A percentile compares a stretch with the other conserved stretches of the same genome.
These are phyloP conservation scores for Sceloporus tristichus DNA, from an alignment of 2,113 vertebrate genomes.

Conservation along the genomic window DNA sequence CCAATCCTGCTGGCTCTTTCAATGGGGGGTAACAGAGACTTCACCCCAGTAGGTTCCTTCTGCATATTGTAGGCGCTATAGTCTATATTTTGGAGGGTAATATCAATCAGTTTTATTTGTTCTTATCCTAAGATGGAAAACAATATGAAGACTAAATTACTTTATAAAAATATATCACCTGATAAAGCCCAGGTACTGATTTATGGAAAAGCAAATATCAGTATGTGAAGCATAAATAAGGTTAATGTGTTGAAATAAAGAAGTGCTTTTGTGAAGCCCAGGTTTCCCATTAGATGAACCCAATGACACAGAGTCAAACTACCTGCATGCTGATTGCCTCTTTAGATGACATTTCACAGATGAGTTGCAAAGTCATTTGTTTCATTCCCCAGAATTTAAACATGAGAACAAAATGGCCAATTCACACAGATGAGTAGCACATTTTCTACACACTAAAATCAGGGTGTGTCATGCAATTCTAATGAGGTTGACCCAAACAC, in stretches of 20 bases:
- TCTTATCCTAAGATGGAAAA: neutral
- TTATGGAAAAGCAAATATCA: constrained; percentile 20
- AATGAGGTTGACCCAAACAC: neutral
- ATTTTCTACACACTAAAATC: neutral
- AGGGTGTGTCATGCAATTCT: neutral
- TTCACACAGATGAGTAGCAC: neutral
- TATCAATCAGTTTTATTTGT: neutral
- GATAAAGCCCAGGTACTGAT: constrained; percentile 2
- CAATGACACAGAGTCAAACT: constrained; percentile 19
- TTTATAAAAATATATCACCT: neutral
- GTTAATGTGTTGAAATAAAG: constrained; percentile 12
- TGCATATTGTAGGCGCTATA: too few relatives aligned
- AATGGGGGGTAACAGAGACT: too few relatives aligned
- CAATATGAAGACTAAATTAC: neutral
- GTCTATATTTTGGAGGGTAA: too few relatives aligned
- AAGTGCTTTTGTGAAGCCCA: neutral
- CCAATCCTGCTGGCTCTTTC: too few relatives aligned
- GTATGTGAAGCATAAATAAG: neutral
- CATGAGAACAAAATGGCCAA: neutral
- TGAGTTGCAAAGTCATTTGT: constrained; percentile 14
- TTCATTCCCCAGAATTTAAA: neutral
- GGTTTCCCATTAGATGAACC: constrained; percentile 36
- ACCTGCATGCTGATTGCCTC: constrained; percentile 14
- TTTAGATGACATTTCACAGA: neutral
- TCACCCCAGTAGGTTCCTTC: too few relatives aligned